Base-by-base conservation (phyloP, 2,797 vertebrate genomes). In the Staurois parvus region DNA sequence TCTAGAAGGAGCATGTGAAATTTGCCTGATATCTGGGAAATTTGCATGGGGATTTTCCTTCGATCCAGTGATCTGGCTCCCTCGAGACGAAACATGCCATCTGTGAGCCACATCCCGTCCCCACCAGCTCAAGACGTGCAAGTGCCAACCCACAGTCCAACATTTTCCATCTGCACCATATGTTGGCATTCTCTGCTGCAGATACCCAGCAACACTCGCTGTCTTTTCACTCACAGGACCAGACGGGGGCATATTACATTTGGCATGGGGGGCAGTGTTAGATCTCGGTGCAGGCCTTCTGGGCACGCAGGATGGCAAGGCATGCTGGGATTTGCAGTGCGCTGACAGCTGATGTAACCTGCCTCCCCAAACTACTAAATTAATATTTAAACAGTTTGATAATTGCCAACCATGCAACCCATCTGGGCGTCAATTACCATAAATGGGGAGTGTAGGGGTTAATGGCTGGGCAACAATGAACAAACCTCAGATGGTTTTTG, bases 81-180 rank as follows among this genome's bases (percentile, higher is more conserved):
- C 70, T 0, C 0, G 84, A 78, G 72, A 78, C 15, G 0, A 2
- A 80, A 72, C 59, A 48, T 0, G 0, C 70, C 67, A 84, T 83
- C 84, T 77, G 2, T 83, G 42, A 80, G 81, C 45, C 76, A 40
- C 11, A 85, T 84, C 29, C 85, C 79, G 84, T 9, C 85, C 72
- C 85, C 78, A 83, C 80, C 85, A 86, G 85, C 85, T 83, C 59
- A 79, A 76, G 76, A 81, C 64, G 78, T 78, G 56, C 83, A 77
- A 68, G 59, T 74, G 87, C 84, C 84, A 88, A 79, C 72, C 70
- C 29, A 56, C 67, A 26, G 72, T 80, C 72, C 80, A 84, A 84
- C 76, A 83, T 81, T 72, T 66, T 78, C 87, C 77, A 86, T 76
- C 66, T 69, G 66, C 68, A 84, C 42, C n/a, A 1, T 26, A 85